A percentile compares a stretch with the other conserved stretches of the same genome.
Conservation (phyloP, 2,888 invertebrate genomes). For the Latrodectus elegans region DNA sequence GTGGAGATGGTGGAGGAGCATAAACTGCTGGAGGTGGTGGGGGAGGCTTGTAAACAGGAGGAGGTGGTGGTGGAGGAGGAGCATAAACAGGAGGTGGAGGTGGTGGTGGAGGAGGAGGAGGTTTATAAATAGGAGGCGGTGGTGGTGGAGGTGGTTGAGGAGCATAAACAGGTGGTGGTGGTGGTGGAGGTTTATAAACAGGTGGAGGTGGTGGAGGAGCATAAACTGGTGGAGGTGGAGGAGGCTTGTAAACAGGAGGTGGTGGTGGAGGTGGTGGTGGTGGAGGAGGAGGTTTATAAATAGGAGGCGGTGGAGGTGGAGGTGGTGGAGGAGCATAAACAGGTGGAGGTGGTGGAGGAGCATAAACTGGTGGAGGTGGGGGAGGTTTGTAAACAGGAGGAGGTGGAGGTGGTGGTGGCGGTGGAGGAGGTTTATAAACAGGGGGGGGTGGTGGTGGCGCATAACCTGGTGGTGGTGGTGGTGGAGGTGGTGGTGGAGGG, state of each 20-base stretch:
- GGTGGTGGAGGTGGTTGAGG: background rate
- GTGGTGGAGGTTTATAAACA: background rate
- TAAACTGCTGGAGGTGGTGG: background rate
- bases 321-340: background rate
- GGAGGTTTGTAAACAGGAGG: slow-evolving; percentile 4
- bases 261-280: background rate
- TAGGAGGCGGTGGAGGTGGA: no score
- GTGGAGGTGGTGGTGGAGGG: background rate
- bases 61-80: background rate
- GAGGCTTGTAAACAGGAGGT: no score
- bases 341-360: background rate
- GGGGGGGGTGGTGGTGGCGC: background rate
- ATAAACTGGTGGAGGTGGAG: background rate
- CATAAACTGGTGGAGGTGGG: slow-evolving; percentile 10
- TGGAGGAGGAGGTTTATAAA: background rate
- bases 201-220: background rate
- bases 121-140: background rate
- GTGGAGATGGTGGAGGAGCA: background rate
- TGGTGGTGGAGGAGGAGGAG: background rate
- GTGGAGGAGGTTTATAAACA: background rate
- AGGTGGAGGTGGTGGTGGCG: slow-evolving; percentile 2
- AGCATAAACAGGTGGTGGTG: background rate
- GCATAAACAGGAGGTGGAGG: background rate
- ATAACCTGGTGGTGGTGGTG: background rate
- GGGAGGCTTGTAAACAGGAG: background rate